These are phyloP conservation scores for Malurus splendens DNA, from an alignment of 2,797 vertebrate genomes.

Conservation along the genomic window DNA sequence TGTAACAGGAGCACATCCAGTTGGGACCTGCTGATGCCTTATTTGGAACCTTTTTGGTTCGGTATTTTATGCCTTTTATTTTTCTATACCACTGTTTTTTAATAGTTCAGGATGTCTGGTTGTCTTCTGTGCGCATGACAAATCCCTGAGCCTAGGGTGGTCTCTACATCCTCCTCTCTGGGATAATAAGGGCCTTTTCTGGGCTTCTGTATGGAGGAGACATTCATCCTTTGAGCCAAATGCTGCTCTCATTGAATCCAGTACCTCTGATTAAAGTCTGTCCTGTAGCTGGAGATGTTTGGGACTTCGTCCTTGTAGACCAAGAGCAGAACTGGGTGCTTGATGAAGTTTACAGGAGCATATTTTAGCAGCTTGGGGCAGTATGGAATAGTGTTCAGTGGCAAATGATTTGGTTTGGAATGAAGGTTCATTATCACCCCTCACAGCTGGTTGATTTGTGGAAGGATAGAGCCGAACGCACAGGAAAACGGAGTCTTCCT, in stretches of 20 bases:
- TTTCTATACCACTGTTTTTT: constrained; percentile 59
- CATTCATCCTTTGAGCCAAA: constrained; percentile 25
- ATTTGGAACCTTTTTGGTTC: constrained; percentile 58
- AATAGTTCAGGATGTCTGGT: constrained; percentile 12
- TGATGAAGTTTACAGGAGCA: constrained; percentile 23
- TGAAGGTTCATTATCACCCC: not conserved
- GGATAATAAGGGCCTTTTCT: not conserved
- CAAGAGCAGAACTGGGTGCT: not conserved
- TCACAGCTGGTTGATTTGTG: not conserved
- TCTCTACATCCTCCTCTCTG: not conserved
- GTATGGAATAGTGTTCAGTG: not conserved
- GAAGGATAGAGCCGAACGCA: not conserved
- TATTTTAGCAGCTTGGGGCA: not conserved
- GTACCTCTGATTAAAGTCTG: constrained; percentile 26
- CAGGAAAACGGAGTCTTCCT: constrained; percentile 36
- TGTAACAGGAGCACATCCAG: not conserved
- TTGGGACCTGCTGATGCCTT: constrained; percentile 66
- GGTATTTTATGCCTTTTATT: constrained; percentile 52
- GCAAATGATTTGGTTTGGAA: not conserved
- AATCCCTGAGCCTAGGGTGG: constrained; percentile 5
- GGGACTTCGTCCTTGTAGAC: not conserved
- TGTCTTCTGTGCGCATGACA: not conserved
- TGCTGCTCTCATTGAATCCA: not conserved
- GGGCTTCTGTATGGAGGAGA: not conserved
- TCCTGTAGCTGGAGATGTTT: not conserved